phyloP scores from a whole-genome alignment of 2,113 vertebrate species.

The Boulengeromyrus knoepffleri region DNA sequence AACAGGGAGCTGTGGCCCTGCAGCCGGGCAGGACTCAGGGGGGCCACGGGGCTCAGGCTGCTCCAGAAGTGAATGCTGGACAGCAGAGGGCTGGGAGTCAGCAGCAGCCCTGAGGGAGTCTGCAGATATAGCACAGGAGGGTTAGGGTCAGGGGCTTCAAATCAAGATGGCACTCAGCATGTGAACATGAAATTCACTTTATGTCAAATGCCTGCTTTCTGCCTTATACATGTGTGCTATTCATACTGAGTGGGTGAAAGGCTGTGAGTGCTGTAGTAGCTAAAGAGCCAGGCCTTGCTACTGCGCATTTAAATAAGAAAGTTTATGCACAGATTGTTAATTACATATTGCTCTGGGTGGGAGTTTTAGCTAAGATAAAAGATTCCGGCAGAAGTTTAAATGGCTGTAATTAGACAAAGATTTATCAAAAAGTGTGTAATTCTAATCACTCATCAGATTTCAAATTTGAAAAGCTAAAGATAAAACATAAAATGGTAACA shows the following conservation, averaged over 20 bases:
- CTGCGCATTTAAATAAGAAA: not conserved
- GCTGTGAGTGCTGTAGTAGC: not conserved
- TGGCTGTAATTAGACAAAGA: not conserved
- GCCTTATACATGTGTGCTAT: not conserved
- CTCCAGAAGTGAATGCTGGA: constrained; percentile 97
- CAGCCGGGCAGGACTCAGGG: constrained; percentile 85
- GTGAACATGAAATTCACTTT: not conserved
- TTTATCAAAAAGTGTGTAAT: not conserved
- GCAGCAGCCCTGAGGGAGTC: constrained; percentile 86
- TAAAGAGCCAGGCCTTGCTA: not conserved
- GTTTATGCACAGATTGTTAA: not conserved
- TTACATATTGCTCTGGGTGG: not conserved
- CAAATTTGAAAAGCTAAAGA: not conserved
- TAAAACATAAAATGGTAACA: not conserved
- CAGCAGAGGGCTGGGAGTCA: constrained; percentile 85
- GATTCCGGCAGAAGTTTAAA: not conserved
- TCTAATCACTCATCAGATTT: not conserved
- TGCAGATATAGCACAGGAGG: constrained; percentile 35
- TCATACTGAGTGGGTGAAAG: not conserved
- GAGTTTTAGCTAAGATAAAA: not conserved
- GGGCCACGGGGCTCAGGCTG: constrained; percentile 87
- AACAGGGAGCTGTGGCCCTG: constrained; percentile 86
- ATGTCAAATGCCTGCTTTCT: not conserved
- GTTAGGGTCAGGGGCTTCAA: constrained; percentile 31
- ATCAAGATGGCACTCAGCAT: not conserved